These are phyloP conservation scores for Andrena dorsata DNA, from an alignment of 2,888 invertebrate species.

Conservation along the genomic window DNA sequence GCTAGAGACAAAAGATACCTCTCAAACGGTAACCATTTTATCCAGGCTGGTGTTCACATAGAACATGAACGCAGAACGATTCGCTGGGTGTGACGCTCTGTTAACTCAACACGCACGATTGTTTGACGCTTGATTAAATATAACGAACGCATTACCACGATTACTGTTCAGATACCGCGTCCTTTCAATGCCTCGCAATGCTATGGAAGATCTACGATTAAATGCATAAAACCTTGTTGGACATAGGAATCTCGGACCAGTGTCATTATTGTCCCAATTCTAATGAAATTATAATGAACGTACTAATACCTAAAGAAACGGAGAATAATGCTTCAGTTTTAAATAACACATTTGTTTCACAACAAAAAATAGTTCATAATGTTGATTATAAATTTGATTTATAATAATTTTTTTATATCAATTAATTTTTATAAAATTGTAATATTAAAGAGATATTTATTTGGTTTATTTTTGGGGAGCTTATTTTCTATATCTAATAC, in stretches of 20 bases:
- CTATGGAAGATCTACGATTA: slow-evolving; percentile 7
- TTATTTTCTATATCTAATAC: too few relatives aligned
- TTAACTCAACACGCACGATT: slow-evolving; percentile 42
- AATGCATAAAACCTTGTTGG: not conserved
- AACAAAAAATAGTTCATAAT: too few relatives aligned
- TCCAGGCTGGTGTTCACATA: slow-evolving; percentile 41
- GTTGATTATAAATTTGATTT: too few relatives aligned
- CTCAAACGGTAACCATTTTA: slow-evolving; percentile 46
- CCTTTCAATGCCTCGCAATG: slow-evolving; percentile 31
- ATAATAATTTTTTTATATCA: too few relatives aligned
- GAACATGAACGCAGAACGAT: slow-evolving; percentile 33
- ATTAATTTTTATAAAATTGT: too few relatives aligned
- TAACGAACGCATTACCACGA: slow-evolving; percentile 53
- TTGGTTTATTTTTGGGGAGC: too few relatives aligned
- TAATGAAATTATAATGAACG: too few relatives aligned
- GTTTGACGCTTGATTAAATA: slow-evolving; percentile 66
- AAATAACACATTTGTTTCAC: too few relatives aligned
- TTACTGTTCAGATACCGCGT: slow-evolving; percentile 32
- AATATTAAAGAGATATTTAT: too few relatives aligned
- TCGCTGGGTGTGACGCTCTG: slow-evolving; percentile 35
- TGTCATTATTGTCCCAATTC: not conserved
- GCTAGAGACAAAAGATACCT: slow-evolving; percentile 34
- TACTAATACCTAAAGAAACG: too few relatives aligned
- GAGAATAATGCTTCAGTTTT: too few relatives aligned
- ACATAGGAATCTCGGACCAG: not conserved